Percentiles rank a stretch among this genome's conserved stretches.
Conservation (phyloP, 2,113 vertebrate genomes). For the Lethenteron camtschaticum region DNA sequence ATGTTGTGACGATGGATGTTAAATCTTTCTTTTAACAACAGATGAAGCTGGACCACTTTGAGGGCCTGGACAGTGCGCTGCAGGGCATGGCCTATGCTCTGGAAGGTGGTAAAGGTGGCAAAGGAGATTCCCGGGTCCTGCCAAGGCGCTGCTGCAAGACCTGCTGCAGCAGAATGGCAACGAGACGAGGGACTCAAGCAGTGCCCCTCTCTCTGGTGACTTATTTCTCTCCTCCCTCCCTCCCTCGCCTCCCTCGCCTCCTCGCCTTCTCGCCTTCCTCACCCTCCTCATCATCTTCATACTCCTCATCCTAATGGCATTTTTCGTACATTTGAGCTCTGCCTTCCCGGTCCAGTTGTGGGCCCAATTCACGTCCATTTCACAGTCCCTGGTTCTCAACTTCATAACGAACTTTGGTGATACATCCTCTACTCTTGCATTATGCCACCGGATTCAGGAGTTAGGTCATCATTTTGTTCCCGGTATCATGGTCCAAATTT, state of each 20-base stretch:
- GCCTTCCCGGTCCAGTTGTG: too few species aligned
- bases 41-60: background rate
- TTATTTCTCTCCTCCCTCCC: background rate
- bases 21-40: too few species aligned
- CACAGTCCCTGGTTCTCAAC: too few species aligned
- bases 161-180: background rate
- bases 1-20: too few species aligned
- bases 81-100: background rate
- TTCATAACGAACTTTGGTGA: too few species aligned
- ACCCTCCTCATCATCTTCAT: background rate
- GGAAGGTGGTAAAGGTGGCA: background rate
- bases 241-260: background rate
- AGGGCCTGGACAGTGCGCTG: background rate
- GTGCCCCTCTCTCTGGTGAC: background rate
- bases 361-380: too few species aligned
- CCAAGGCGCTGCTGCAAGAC: constrained; percentile 2
- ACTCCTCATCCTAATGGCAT: background rate
- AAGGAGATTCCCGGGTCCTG: background rate
- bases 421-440: too few species aligned
- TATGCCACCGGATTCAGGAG: too few species aligned
- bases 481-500: too few species aligned
- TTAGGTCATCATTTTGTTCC: too few species aligned
- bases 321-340: too few species aligned
- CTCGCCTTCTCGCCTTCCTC: background rate
- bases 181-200: background rate